These are phyloP conservation scores for Coronaproctus castanopsis DNA, from an alignment of 2,888 invertebrate species.

Conservation along the genomic window DNA sequence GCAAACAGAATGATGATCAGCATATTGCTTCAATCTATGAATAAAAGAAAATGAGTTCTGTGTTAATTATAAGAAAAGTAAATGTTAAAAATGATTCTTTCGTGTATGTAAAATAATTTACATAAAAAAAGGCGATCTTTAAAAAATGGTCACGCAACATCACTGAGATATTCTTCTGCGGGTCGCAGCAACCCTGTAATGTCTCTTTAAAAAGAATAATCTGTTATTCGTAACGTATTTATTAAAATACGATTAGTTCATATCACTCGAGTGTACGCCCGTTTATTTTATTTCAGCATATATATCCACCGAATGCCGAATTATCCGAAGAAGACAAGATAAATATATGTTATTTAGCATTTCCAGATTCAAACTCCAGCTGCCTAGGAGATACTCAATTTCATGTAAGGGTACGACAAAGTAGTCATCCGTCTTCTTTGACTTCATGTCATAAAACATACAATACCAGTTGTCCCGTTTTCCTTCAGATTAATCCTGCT, in stretches of 20 bases:
- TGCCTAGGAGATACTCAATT: conserved; percentile 98
- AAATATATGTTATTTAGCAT: conserved; percentile 92
- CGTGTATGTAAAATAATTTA: too few species aligned
- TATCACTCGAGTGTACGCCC: background rate
- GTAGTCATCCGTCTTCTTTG: conserved; percentile 25
- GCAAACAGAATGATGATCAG: too few species aligned
- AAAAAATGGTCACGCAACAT: too few species aligned
- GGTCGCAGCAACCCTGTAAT: too few species aligned
- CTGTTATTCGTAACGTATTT: too few species aligned
- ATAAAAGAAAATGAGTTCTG: too few species aligned
- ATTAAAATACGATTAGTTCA: background rate
- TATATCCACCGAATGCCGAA: conserved; percentile 59
- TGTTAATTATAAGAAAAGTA: too few species aligned
- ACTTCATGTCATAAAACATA: conserved; percentile 30
- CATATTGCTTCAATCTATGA: too few species aligned
- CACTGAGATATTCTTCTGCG: too few species aligned
- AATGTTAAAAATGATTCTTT: too few species aligned
- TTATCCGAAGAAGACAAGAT: conserved; percentile 69
- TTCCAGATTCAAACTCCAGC: conserved; percentile 97
- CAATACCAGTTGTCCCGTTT: conserved; percentile 54
- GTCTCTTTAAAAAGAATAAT: too few species aligned
- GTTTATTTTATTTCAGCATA: conserved; percentile 33
- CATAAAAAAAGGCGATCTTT: too few species aligned
- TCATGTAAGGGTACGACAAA: conserved; percentile 69
- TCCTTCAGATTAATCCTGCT: conserved; percentile 57